A percentile compares a stretch with the other conserved stretches of the same genome.
phyloP scores from a whole-genome alignment of 2,797 vertebrate species.

The Sylvia borin region DNA sequence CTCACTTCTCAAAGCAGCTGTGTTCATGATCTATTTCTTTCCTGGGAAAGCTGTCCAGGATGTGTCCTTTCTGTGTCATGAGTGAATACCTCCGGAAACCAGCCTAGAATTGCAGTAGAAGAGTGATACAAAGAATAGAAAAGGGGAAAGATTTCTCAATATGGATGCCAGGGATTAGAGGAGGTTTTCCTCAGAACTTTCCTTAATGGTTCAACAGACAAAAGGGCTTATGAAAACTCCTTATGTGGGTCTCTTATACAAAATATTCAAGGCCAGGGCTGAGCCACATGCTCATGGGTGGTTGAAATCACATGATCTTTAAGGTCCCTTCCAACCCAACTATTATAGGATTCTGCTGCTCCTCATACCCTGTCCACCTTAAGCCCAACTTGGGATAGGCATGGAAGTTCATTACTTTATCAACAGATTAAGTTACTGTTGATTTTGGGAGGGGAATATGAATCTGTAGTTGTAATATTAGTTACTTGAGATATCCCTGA shows the following conservation, averaged over 20 bases:
- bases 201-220: neutral
- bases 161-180: neutral
- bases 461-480: neutral
- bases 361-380: neutral
- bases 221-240: rapidly evolving
- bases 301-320: neutral
- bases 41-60: neutral
- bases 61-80: neutral
- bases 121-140: neutral
- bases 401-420: neutral
- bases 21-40: neutral
- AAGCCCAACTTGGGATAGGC: neutral
- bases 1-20: neutral
- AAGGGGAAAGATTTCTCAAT: neutral
- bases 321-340: neutral
- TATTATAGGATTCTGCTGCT: neutral
- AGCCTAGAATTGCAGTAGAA: neutral
- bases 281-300: neutral
- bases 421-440: neutral
- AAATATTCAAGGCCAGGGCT: neutral
- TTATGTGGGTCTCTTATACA: neutral
- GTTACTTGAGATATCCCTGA: neutral
- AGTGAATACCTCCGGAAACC: neutral
- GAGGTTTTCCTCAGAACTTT: neutral
- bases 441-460: rapidly evolving